These are phyloP conservation scores for Chlamydotis undulata DNA, from an alignment of 2,113 vertebrate species.

Conservation along the genomic window DNA sequence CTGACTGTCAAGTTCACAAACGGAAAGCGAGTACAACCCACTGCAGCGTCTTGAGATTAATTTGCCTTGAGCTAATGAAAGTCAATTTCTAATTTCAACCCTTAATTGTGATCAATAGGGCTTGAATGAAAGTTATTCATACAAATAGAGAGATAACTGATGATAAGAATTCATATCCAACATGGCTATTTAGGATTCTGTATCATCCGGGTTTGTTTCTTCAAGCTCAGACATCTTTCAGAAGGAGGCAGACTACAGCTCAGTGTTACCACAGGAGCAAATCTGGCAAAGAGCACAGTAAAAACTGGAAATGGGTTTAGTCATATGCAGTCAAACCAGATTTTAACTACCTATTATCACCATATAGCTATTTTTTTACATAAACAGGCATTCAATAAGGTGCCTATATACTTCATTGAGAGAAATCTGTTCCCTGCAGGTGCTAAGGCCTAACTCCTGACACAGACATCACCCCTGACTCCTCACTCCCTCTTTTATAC, in stretches of 20 bases:
- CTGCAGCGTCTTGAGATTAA: background rate
- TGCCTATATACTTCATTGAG: background rate
- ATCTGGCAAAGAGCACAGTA: background rate
- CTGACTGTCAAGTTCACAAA: background rate
- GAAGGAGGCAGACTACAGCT: background rate
- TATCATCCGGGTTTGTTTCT: background rate
- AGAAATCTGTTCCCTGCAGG: background rate
- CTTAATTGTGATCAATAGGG: constrained; percentile 19
- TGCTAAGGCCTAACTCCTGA: background rate
- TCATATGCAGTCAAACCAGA: background rate
- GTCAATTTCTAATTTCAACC: constrained; percentile 33
- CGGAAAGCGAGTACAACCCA: background rate
- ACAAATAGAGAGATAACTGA: background rate
- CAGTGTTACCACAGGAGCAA: background rate
- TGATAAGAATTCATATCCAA: background rate
- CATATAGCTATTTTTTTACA: background rate
- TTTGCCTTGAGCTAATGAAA: constrained; percentile 31
- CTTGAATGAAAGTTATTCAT: background rate
- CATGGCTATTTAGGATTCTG: background rate
- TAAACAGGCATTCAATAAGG: background rate
- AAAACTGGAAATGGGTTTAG: background rate
- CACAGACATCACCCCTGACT: background rate
- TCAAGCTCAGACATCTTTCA: background rate
- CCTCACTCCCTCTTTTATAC: background rate
- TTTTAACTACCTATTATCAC: background rate